Evolutionary conservation across 2,888 invertebrate species (phyloP).

Genomic region (Diploptera punctata): DNA sequence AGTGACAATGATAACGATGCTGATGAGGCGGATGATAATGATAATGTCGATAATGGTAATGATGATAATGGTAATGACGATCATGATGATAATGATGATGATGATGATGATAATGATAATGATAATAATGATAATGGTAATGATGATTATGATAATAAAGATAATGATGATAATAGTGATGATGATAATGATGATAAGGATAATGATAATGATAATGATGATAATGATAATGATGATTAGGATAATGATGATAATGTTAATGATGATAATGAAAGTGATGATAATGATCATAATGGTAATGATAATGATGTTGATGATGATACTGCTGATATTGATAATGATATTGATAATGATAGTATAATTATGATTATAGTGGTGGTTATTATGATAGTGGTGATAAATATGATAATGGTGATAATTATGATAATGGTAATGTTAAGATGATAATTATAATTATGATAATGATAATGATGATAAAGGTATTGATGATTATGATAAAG

Average conservation of each 20-base stretch:
- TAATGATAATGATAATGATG: constrained; percentile 2
- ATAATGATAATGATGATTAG: not conserved
- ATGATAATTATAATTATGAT: not conserved
- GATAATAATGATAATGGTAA: not conserved
- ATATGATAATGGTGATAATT: not conserved
- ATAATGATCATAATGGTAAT: too few relatives aligned
- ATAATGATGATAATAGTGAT: not conserved
- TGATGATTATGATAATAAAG: not conserved
- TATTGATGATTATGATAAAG: too few relatives aligned
- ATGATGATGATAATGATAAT: not conserved
- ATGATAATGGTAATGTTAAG: not conserved
- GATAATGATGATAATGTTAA: not conserved
- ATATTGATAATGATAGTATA: constrained; percentile 1
- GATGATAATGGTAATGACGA: not conserved
- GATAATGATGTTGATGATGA: not conserved
- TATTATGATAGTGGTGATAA: not conserved
- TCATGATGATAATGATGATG: not conserved
- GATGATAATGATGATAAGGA: not conserved
- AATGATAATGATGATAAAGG: not conserved
- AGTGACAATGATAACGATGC: not conserved
- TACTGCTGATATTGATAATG: not conserved
- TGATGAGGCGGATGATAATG: not conserved
- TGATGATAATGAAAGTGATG: not conserved
- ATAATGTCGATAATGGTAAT: not conserved
- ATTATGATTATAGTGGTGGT: not conserved